Evolutionary conservation across 2,113 vertebrate genomes (phyloP), one percentile per base, ranked within the genome.

Genomic region (Australoheros scitulus): DNA sequence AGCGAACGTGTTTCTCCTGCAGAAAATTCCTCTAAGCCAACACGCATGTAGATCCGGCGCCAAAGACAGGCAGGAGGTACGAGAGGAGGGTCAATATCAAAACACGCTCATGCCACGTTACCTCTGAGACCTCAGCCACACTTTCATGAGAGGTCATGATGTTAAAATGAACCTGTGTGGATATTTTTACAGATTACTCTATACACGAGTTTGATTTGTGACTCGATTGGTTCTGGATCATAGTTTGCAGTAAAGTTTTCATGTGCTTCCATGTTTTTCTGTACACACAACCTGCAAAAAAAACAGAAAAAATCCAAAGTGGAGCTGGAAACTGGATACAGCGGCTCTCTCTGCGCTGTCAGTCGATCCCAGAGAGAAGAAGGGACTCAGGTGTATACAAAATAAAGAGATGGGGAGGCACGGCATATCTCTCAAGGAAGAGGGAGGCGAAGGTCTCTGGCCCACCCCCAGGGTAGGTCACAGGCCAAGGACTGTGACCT

Each of bases 331-430:
- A 92, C 83, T 11, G 61, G 90, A 94, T 84, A 77, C 80, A 3
- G 84, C 59, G 0, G 50, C 86, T 93, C 89, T 93, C 77, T 94
- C 90, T 87, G 65, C 93, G 80, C 87, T 89, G 91, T 93, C 91
- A 94, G 88, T 36, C 75, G 90, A 94, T 90, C 90, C 79, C 36
- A 68, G 76, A n/a, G 61, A 87, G 90, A 80, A 90, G 79, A 88
- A 89, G 86, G 50, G 91, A 87, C 91, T 94, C 94, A 95, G 94
- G 94, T 96, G 94, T 95, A 87, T 95, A 95, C 94, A 95, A 95
- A 95, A 95, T 94, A 95, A 94, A 94, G 93, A 92, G 87, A 87
- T 87, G 90, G 83, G 65, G 50, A 80, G 81, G 76, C 80, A 83
- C 20, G 34, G 81, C 61, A 61, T 80, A 82, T 91, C 84, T 92